Evolutionary conservation across 2,888 invertebrate species (phyloP), one percentile per base, ranked within the genome.

Genomic region (Pycnomerus fuliginosus): DNA sequence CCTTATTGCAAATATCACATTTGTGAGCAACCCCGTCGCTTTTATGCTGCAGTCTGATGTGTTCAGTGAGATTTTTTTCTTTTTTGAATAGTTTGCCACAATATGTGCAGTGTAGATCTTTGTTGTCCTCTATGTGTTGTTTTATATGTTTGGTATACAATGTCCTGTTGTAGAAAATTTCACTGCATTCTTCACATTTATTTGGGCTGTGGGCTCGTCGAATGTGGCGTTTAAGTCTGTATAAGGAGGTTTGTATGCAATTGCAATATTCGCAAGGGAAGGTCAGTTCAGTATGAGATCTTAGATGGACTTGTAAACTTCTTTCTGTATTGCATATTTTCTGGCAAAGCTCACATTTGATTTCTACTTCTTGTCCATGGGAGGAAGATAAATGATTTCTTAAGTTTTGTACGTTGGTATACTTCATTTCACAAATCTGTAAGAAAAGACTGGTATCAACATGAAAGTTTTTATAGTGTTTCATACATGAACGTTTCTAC

Each of bases 1-100:
- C 73, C 56, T 76, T 76, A 0, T 75, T 75, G 48, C 78, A 78
- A 1, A 76, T 71, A 43, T 74, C 72, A 50, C 78, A 78, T 16
- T 76, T 74, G 30, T 73, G 76, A 22, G 74, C 74, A 1, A 74
- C 72, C 39, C 75, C 76, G 27, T 78, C 77, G 16, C 73, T 74
- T 30, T 77, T 77, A 16, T 78, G 52, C 57, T 78, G 78, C 1
- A 65, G 50, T 29, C 65, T 48, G 12, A 64, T 52, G 42, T 65
- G 65, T 49, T 65, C 65, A 12, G 56, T 58, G 12, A 65, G 36
- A 45, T 65, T 65, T 50, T 64, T 65, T 8, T 48, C 40, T 44
- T 62, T 64, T 24, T 62, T 59, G 35, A 64, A 64, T 11, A 39
- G 45, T 43, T 62, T 65, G 10, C 57, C 52, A 37, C 65, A 65